Base-by-base conservation (phyloP, 2,113 vertebrate species). In the Nansenia antarctica region DNA sequence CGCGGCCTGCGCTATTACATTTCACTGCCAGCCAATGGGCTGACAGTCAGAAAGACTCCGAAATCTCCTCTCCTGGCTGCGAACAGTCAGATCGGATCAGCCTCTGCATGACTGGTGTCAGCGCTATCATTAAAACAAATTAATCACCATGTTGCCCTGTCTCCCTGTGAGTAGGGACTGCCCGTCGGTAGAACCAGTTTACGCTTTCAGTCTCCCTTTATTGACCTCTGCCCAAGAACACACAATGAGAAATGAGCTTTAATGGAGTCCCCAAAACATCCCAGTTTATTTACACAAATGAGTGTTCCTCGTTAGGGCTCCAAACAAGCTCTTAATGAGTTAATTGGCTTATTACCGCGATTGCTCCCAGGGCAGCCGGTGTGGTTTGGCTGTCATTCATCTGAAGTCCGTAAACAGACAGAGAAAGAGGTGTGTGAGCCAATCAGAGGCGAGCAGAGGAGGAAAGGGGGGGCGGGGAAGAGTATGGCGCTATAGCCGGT, bases 241-340 rank as follows among this genome's bases (percentile, higher is more conserved):
- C 61, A 5, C 31, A 37, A 27, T 64, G 60, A 74, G 49, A 67
- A 72, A 58, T 6, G 70, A 39, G 65, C 47, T 80, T 76, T 70
- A 76, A 79, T 73, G 62, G 67, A 68, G 39, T 60, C 30, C n/a
- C n/a, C n/a, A n/a, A 78, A 76, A 81, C 26, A 66, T 72, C 22
- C 27, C 60, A 67, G 80, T 88, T 89, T 88, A 87, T 89, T 86
- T 85, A 82, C 81, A 86, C 78, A 90, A 89, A 88, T 82, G 86
- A 90, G 84, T 77, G 91, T 90, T 87, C 70, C 86, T 88, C 82
- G 74, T 91, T 92, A 91, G 66, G 54, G 72, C 73, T 77, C 77
- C 78, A 89, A 91, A 92, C 55, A 35, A 92, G 86, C 76, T 70
- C 85, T 87, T 92, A 90, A 93, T 92, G 85, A 86, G 89, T 89